Evolutionary conservation across 2,888 invertebrate genomes (phyloP).

Genomic region (Archips xylosteana): DNA sequence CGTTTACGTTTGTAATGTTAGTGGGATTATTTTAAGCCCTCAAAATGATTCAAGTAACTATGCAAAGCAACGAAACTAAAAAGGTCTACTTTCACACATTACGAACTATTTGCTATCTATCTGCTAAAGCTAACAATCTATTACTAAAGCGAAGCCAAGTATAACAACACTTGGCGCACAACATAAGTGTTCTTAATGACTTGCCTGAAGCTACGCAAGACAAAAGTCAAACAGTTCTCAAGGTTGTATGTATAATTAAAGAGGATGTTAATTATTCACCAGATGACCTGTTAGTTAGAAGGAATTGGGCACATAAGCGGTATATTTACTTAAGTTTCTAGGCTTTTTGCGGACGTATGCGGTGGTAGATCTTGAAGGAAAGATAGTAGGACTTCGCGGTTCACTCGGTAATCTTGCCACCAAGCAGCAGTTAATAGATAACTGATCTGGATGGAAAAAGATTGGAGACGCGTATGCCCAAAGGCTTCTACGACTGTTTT

Average conservation of each 20-base stretch:
- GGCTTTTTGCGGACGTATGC: neutral
- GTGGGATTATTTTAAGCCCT: too few relatives aligned
- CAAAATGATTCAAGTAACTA: neutral
- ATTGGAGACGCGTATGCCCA: too few relatives aligned
- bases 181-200: constrained; percentile 3
- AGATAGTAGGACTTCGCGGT: too few relatives aligned
- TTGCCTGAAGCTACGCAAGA: neutral
- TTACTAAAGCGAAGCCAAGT: neutral
- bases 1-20: too few relatives aligned
- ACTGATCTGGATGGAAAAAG: too few relatives aligned
- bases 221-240: constrained; percentile 11
- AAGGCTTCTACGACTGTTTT: too few relatives aligned
- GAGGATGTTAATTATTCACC: constrained; percentile 5
- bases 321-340: neutral
- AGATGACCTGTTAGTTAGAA: neutral
- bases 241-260: constrained; percentile 7
- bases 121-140: neutral
- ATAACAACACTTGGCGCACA: neutral
- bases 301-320: neutral
- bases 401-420: too few relatives aligned
- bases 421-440: too few relatives aligned
- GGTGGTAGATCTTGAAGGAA: too few relatives aligned
- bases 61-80: neutral
- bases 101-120: neutral
- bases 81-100: neutral